Evolutionary conservation across 37 sponge, comb jelly and placozoan genomes (phyloP), one percentile per base, ranked within the genome.

Genomic region (Lycopodina hypogea): DNA sequence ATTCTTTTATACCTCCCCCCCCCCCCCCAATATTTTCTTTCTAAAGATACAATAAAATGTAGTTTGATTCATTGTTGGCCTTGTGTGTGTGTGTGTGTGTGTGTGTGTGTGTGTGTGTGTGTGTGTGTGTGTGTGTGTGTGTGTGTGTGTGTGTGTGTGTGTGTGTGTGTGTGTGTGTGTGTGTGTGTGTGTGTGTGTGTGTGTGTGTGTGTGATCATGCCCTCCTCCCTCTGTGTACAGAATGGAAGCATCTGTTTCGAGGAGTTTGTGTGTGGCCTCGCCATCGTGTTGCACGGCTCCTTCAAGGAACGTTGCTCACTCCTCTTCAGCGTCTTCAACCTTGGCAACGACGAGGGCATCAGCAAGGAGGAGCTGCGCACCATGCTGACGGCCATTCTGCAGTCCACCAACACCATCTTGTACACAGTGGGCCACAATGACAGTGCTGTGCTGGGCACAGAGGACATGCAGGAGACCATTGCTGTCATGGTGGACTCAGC

Each of bases 231-330:
- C n/a, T n/a, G 4, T 45, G 48, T 42, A 2, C 79, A 94, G 93
- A 96, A 84, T 67, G 90, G 87, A 9, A 68, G 51, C 40, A 68
- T 96, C 17, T 84, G 92, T 69, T 90, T 87, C 42, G 93, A 93
- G 60, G 93, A 96, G 81, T 96, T 96, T 82, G 86, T 88, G 14
- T 90, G 88, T 68, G 96, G 93, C 8, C 79, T 93, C 26, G 85
- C 96, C 1, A 59, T 93, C 0, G 34, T 93, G 39, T 62, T 88
- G n/a, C 86, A 93, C 55, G 96, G 93, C 51, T 79, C 93, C 38
- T 85, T 93, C 70, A 56, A 70, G 9, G 90, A 90, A 29, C 87
- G 86, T 60, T 90, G 93, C 48, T 38, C 36, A 26, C 85, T 96
- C 21, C 83, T 96, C 35, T 96, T 96, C 80, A 71, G 83, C 3